Evolutionary conservation across 2,797 vertebrate species (phyloP).

Genomic region (Falco berigora): DNA sequence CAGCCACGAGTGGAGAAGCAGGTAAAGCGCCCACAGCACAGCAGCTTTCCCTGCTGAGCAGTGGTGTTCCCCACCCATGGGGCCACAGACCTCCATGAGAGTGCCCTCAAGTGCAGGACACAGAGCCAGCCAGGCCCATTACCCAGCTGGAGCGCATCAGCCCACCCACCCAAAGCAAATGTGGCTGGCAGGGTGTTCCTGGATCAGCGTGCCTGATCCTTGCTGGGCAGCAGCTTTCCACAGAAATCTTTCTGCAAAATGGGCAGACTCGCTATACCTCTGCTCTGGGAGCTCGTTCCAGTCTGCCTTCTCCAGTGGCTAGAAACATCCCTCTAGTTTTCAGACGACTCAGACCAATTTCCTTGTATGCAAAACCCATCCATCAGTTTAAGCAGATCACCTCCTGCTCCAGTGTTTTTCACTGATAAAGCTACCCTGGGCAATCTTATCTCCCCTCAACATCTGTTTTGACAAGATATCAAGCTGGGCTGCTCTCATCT

Average conservation of each 20-base stretch:
- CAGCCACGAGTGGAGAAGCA: rapidly evolving
- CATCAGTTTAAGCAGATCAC: neutral
- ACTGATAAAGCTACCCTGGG: neutral
- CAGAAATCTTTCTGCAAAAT: rapidly evolving
- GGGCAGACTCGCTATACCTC: neutral
- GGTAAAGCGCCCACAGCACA: neutral
- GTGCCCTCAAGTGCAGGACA: rapidly evolving
- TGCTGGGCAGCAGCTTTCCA: neutral
- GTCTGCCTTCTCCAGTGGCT: neutral
- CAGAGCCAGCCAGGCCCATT: rapidly evolving
- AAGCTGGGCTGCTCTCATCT: neutral
- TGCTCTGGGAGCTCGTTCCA: rapidly evolving
- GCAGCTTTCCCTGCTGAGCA: neutral
- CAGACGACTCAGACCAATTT: neutral
- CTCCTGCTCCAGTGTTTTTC: neutral
- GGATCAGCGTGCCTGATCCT: neutral
- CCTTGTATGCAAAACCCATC: neutral
- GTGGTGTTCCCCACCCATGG: neutral
- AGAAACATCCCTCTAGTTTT: rapidly evolving
- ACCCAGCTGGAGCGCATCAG: too few species aligned
- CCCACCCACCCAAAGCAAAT: rapidly evolving
- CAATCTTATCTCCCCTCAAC: neutral
- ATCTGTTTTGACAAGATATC: neutral
- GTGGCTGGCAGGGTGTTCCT: rapidly evolving
- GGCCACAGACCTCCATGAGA: rapidly evolving